Evolutionary conservation across 23 tunicate species (phyloP).

Genomic region (Clavelina lepadiformis): DNA sequence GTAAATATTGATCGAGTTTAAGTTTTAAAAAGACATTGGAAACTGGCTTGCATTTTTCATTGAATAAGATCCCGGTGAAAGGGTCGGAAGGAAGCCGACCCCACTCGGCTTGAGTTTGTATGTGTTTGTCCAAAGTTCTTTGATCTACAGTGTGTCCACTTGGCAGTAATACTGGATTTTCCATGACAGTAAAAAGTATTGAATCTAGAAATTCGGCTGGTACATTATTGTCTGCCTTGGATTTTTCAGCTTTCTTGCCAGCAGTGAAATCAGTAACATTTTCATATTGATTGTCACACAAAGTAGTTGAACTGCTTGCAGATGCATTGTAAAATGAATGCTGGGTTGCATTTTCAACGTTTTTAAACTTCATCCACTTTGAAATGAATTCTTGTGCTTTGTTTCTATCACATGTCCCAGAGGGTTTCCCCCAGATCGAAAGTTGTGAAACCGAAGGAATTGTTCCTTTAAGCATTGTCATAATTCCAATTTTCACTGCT

Average conservation of each 20-base stretch:
- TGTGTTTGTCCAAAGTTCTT: slow-evolving; percentile 60
- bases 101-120: slow-evolving; percentile 52
- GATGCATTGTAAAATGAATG: too few relatives aligned
- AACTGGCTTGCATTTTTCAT: slow-evolving; percentile 46
- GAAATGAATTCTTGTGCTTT: not conserved
- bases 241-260: too few relatives aligned
- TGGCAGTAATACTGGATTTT: slow-evolving; percentile 62
- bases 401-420: slow-evolving; percentile 15
- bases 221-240: not conserved
- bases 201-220: slow-evolving; percentile 62
- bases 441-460: slow-evolving; percentile 49
- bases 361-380: slow-evolving; percentile 29
- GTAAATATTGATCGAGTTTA: slow-evolving; percentile 32
- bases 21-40: slow-evolving; percentile 48
- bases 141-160: slow-evolving; percentile 78
- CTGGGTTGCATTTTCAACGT: too few relatives aligned
- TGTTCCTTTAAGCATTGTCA: slow-evolving; percentile 61
- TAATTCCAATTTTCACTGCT: slow-evolving; percentile 41
- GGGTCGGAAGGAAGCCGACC: slow-evolving; percentile 74
- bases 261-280: too few relatives aligned
- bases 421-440: slow-evolving; percentile 48
- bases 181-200: slow-evolving; percentile 37
- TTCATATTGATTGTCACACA: too few relatives aligned
- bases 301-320: too few relatives aligned
- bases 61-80: slow-evolving; percentile 72